Conservation (phyloP, 2,113 vertebrate species). For the Sander vitreus region DNA sequence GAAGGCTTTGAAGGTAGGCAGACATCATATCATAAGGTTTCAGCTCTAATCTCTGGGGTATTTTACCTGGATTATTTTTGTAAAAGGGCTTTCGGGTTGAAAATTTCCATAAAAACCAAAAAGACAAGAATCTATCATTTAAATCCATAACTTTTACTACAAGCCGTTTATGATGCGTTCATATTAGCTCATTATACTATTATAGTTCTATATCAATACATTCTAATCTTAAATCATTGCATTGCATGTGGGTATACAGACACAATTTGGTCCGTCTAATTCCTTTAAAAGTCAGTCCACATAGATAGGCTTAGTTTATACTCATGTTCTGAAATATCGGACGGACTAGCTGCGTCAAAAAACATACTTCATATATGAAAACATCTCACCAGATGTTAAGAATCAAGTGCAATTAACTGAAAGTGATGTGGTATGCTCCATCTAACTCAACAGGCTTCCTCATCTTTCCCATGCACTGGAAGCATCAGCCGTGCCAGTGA, state of each 20-base stretch:
- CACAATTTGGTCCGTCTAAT: background rate
- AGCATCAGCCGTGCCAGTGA: constrained; percentile 60
- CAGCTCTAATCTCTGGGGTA: background rate
- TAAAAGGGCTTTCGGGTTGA: background rate
- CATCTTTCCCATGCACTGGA: constrained; percentile 68
- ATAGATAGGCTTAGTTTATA: constrained; percentile 22
- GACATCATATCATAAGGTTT: background rate
- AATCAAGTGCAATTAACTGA: constrained; percentile 73
- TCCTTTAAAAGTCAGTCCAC: background rate
- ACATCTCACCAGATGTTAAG: constrained; percentile 80
- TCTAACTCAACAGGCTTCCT: constrained; percentile 59
- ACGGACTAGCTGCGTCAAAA: constrained; percentile 30
- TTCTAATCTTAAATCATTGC: background rate
- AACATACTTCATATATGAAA: constrained; percentile 51
- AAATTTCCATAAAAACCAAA: background rate
- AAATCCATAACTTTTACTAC: no score
- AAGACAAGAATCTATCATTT: background rate
- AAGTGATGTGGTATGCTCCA: constrained; percentile 60
- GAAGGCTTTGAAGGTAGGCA: background rate
- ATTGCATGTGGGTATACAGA: background rate
- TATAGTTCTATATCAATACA: background rate
- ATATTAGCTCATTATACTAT: no score
- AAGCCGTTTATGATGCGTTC: no score
- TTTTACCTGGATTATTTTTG: background rate
- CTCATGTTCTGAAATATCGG: constrained; percentile 25